Percentiles rank a stretch among this genome's conserved stretches.
Conservation (phyloP, 2,113 vertebrate species). For the Ascaphus truei region DNA sequence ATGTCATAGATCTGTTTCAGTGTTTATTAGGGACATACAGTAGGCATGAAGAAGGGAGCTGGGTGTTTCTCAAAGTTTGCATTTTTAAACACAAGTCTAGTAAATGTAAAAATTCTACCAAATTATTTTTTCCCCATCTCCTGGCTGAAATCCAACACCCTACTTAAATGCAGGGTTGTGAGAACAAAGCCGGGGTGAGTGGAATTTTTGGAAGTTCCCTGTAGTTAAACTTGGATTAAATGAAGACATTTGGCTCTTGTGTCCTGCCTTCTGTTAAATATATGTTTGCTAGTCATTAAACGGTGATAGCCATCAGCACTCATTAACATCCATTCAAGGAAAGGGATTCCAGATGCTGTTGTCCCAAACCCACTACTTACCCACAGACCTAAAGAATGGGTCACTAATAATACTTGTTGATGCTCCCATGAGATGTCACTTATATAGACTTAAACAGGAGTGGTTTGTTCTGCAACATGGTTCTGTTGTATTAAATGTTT, state of each 20-base stretch:
- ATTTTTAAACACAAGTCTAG: background rate
- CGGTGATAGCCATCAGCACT: background rate
- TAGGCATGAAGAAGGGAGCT: too few relatives aligned
- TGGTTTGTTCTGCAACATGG: too few relatives aligned
- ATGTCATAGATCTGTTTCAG: too few relatives aligned
- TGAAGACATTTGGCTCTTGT: background rate
- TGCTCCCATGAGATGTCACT: too few relatives aligned
- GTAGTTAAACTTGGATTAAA: background rate
- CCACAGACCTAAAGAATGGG: background rate
- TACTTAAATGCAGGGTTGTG: background rate
- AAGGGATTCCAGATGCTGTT: background rate
- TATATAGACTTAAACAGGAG: too few relatives aligned
- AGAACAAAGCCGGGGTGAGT: background rate
- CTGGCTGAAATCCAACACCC: background rate
- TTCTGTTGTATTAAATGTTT: too few relatives aligned
- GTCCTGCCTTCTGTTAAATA: background rate
- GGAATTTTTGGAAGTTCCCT: background rate
- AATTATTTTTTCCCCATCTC: background rate
- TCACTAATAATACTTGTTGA: background rate
- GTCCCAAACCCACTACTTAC: background rate
- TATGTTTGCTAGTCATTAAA: background rate
- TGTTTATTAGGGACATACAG: too few relatives aligned
- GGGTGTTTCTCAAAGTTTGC: too few relatives aligned
- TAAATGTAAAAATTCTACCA: too few relatives aligned
- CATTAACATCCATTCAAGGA: background rate